Percentiles rank a stretch among this genome's conserved stretches.
These are phyloP conservation scores for Yponomeuta malinellus DNA, from an alignment of 2,888 invertebrate species.

Conservation along the genomic window DNA sequence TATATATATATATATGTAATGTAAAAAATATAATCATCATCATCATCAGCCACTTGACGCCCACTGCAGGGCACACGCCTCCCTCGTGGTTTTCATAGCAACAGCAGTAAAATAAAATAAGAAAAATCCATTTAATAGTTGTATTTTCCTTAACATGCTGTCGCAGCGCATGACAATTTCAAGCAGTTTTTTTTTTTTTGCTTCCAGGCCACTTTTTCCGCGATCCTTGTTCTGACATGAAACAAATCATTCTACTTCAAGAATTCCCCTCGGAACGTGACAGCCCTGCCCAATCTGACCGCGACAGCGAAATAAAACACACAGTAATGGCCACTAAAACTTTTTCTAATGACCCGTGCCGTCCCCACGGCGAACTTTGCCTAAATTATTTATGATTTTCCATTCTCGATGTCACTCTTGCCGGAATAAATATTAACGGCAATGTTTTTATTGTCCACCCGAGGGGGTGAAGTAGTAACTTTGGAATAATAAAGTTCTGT, in stretches of 20 bases:
- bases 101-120: too few relatives aligned
- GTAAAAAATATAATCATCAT: too few relatives aligned
- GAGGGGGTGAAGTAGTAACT: neutral
- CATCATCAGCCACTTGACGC: too few relatives aligned
- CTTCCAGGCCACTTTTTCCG: neutral
- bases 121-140: too few relatives aligned
- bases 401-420: conserved; percentile 22
- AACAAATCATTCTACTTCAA: neutral
- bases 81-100: too few relatives aligned
- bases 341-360: conserved; percentile 57
- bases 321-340: conserved; percentile 62
- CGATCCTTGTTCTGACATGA: neutral
- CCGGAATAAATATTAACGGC: conserved; percentile 9
- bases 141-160: neutral
- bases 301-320: conserved; percentile 27
- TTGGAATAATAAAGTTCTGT: conserved; percentile 7
- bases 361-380: conserved; percentile 46
- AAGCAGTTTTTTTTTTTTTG: neutral
- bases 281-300: conserved; percentile 9
- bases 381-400: conserved; percentile 58
- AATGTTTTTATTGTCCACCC: conserved; percentile 28
- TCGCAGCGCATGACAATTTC: neutral
- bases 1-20: too few relatives aligned
- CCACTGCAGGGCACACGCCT: too few relatives aligned
- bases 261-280: neutral